Conservation (phyloP, 2,113 vertebrate genomes). For the Nyctibius bracteatus region DNA sequence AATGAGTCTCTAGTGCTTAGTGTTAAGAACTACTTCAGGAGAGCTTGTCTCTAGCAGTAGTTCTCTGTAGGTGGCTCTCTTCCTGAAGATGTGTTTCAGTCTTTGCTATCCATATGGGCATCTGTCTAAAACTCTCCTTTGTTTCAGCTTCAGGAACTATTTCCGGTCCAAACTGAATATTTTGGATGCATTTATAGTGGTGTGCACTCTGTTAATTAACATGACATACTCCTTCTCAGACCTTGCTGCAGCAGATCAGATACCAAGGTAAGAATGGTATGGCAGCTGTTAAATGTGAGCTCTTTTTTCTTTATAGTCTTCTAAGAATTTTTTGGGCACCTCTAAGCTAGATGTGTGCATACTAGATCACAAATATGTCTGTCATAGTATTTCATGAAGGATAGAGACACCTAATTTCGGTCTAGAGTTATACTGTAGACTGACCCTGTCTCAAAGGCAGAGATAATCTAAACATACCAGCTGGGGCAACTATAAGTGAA, state of each 20-base stretch:
- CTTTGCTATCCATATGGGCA: not conserved
- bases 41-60: not conserved
- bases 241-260: conserved; percentile 64
- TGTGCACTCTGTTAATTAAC: conserved; percentile 79
- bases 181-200: conserved; percentile 81
- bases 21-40: not conserved
- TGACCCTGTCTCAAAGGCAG: not conserved
- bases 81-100: not conserved
- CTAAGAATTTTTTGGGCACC: not conserved
- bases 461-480: not conserved
- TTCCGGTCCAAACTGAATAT: conserved; percentile 85
- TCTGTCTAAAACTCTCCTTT: not conserved
- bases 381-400: not conserved
- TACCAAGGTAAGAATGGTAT: conserved; percentile 81
- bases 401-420: not conserved
- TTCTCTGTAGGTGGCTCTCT: not conserved
- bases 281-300: not conserved
- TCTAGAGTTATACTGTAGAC: not conserved
- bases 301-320: not conserved
- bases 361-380: not conserved
- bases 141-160: conserved; percentile 81
- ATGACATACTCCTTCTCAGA: conserved; percentile 78
- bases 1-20: not conserved
- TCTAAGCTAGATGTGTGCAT: not conserved
- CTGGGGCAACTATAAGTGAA: not conserved